A percentile compares a stretch with the other conserved stretches of the same genome.
Evolutionary conservation across 2,797 vertebrate species (phyloP).

Genomic region (Trachops cirrhosus): DNA sequence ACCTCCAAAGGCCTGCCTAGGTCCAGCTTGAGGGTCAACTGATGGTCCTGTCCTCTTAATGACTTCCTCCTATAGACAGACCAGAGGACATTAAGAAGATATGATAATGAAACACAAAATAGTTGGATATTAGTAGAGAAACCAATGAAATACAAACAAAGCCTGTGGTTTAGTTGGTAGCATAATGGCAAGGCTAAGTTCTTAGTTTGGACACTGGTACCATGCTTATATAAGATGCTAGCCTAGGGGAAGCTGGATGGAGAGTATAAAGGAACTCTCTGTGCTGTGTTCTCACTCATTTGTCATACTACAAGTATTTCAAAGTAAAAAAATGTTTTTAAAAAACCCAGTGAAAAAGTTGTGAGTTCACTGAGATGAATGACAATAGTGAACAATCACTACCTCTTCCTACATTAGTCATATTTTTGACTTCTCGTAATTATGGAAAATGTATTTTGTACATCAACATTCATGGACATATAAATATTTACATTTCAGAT

Average conservation of each 20-base stretch:
- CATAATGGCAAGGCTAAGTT: neutral
- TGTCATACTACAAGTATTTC: neutral
- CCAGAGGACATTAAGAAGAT: neutral
- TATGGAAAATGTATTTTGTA: neutral
- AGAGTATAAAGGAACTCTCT: neutral
- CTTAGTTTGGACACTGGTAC: neutral
- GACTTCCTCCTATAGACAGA: neutral
- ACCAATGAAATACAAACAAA: neutral
- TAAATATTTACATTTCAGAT: neutral
- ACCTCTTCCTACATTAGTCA: neutral
- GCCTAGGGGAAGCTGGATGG: neutral
- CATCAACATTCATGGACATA: neutral
- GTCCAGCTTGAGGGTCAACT: neutral
- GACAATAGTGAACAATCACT: neutral
- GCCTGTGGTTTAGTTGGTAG: neutral
- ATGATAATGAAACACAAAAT: neutral
- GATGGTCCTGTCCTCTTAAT: neutral
- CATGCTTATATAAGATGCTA: neutral
- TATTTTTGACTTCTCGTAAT: neutral
- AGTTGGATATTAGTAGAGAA: neutral
- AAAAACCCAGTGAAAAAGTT: neutral
- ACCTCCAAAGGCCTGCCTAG: neutral
- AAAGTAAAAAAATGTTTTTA: neutral
- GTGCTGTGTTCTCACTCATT: neutral
- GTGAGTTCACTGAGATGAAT: neutral